phyloP scores from a whole-genome alignment of 2,888 invertebrate species.

The Trachelus stipa region DNA sequence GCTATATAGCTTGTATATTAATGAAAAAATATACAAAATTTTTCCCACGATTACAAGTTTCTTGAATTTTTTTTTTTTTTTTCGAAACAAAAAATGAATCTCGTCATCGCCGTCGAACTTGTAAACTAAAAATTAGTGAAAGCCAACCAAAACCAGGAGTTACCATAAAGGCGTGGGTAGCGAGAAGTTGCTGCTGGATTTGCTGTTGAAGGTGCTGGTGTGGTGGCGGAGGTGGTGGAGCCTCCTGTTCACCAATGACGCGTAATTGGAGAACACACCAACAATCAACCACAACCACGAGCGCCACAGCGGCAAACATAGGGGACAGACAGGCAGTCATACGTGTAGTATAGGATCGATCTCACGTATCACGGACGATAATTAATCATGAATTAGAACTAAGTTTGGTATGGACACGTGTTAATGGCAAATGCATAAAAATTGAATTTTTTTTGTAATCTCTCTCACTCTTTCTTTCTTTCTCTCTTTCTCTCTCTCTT shows the following conservation, averaged over 20 bases:
- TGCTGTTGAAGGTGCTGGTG: slow-evolving; percentile 67
- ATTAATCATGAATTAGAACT: slow-evolving; percentile 35
- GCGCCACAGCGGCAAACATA: slow-evolving; percentile 67
- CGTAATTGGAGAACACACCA: slow-evolving; percentile 66
- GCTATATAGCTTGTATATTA: too few species aligned
- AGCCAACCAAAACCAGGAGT: slow-evolving; percentile 68
- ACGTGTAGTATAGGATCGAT: slow-evolving; percentile 63
- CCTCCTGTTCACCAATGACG: slow-evolving; percentile 65
- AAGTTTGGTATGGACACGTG: slow-evolving; percentile 28
- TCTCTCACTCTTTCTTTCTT: too few species aligned
- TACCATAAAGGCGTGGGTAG: slow-evolving; percentile 68
- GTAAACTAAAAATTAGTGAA: slow-evolving; percentile 60
- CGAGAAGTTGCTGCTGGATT: slow-evolving; percentile 68
- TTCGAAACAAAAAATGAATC: background rate
- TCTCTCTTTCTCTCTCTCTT: too few species aligned
- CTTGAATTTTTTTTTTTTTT: background rate
- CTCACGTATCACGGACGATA: slow-evolving; percentile 54
- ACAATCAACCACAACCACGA: slow-evolving; percentile 68
- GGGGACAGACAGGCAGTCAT: slow-evolving; percentile 67
- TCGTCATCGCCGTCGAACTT: background rate
- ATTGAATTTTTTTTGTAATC: too few species aligned
- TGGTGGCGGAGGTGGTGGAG: slow-evolving; percentile 65
- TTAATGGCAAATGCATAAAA: slow-evolving; percentile 24
- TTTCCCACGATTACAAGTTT: background rate
- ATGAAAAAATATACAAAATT: background rate